Evolutionary conservation across 2,113 vertebrate species (phyloP).

Genomic region (Scytalopus superciliaris): DNA sequence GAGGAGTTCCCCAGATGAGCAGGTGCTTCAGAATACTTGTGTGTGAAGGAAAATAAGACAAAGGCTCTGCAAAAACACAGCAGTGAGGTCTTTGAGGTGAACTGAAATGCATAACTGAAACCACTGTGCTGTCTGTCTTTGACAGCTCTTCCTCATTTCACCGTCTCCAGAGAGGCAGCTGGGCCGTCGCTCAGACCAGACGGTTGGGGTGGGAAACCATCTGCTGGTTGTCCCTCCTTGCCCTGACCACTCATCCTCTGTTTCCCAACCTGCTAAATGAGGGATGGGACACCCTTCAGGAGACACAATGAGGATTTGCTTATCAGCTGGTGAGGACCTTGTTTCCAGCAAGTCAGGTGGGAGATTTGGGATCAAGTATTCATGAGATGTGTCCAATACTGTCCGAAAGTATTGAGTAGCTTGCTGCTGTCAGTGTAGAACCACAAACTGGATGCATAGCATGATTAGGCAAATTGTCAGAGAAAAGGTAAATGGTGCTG

Average conservation of each 20-base stretch:
- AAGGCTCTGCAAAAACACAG: neutral
- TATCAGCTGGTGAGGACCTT: neutral
- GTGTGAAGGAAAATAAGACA: neutral
- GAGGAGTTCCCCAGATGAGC: neutral
- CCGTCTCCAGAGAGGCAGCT: neutral
- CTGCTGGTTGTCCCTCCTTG: neutral
- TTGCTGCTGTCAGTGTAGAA: neutral
- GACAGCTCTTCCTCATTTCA: conserved; percentile 36
- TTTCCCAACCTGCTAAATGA: neutral
- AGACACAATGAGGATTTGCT: fast-evolving
- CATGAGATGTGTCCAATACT: neutral
- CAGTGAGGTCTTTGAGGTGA: neutral
- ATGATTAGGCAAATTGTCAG: fast-evolving
- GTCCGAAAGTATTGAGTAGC: neutral
- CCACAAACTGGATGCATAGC: neutral
- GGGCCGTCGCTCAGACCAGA: neutral
- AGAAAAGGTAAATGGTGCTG: neutral
- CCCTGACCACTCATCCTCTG: neutral
- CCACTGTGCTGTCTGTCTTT: neutral
- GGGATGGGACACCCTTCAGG: neutral
- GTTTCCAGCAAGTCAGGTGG: neutral
- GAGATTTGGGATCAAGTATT: neutral
- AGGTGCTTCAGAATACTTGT: neutral
- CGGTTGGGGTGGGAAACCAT: neutral
- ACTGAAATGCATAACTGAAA: conserved; percentile 39